phyloP scores from a whole-genome alignment of 1,140 invertebrate species.

The Penaeus indicus region DNA sequence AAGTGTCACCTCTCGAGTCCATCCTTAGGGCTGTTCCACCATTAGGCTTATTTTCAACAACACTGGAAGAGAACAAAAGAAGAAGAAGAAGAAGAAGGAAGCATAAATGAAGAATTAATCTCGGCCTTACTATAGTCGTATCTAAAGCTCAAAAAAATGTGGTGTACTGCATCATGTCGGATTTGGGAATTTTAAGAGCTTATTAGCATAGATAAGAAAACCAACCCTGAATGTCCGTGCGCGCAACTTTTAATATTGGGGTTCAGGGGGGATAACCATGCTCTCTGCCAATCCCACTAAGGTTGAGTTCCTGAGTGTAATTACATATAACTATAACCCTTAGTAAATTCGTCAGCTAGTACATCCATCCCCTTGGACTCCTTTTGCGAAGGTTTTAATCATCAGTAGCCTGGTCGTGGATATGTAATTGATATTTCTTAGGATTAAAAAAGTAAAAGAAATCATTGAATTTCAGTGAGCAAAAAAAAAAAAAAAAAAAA shows the following conservation, averaged over 20 bases:
- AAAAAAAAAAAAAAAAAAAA: too few species aligned
- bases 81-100: too few species aligned
- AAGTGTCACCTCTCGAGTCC: too few species aligned
- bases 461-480: too few species aligned
- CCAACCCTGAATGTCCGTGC: constrained; percentile 35
- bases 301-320: constrained; percentile 52
- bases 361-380: constrained; percentile 23
- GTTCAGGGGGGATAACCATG: constrained; percentile 36
- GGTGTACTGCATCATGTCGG: constrained; percentile 41
- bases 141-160: constrained; percentile 46
- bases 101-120: background rate
- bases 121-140: constrained; percentile 46
- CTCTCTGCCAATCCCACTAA: constrained; percentile 51
- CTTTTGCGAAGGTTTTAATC: background rate
- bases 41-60: too few species aligned
- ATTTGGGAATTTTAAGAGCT: constrained; percentile 50
- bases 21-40: too few species aligned
- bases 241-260: constrained; percentile 48
- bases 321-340: constrained; percentile 40
- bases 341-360: constrained; percentile 43
- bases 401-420: constrained; percentile 27
- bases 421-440: background rate
- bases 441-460: too few species aligned
- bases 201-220: constrained; percentile 56
- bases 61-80: too few species aligned